These are phyloP conservation scores for Cerastoderma edule DNA, from an alignment of 2,888 invertebrate genomes.

Conservation along the genomic window DNA sequence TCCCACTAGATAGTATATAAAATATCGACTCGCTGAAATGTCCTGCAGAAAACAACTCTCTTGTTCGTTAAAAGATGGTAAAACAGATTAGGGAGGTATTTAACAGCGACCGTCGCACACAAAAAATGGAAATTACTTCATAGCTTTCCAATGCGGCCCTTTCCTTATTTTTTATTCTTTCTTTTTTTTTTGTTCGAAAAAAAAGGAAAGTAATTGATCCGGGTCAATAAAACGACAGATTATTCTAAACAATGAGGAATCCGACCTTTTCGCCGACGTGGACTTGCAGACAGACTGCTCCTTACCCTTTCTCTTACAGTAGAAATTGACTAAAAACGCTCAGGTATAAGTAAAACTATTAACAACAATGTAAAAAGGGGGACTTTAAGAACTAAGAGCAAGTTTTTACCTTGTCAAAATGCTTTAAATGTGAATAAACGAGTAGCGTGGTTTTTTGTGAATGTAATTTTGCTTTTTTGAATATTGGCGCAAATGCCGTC, in stretches of 20 bases:
- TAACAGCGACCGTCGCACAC: slow-evolving; percentile 39
- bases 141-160: not conserved
- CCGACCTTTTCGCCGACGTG: slow-evolving; percentile 3
- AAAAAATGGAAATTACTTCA: slow-evolving; percentile 21
- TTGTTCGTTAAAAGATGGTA: slow-evolving; percentile 49
- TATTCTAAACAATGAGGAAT: slow-evolving; percentile 1
- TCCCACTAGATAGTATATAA: slow-evolving; percentile 55
- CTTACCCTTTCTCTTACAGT: too few species aligned
- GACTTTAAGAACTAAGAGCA: too few species aligned
- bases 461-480: too few species aligned
- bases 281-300: slow-evolving; percentile 6
- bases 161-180: not conserved
- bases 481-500: too few species aligned
- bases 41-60: slow-evolving; percentile 53
- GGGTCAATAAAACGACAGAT: slow-evolving; percentile 10
- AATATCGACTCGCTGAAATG: slow-evolving; percentile 53
- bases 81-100: slow-evolving; percentile 34
- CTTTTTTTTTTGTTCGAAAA: not conserved
- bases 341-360: too few species aligned
- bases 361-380: too few species aligned
- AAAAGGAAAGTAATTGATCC: slow-evolving; percentile 4
- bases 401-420: too few species aligned
- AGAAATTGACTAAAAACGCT: too few species aligned
- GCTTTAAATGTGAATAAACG: slow-evolving; percentile 15
- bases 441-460: slow-evolving; percentile 31